Conservation (phyloP, 2,888 invertebrate genomes). For the Hypercompe scribonia region DNA sequence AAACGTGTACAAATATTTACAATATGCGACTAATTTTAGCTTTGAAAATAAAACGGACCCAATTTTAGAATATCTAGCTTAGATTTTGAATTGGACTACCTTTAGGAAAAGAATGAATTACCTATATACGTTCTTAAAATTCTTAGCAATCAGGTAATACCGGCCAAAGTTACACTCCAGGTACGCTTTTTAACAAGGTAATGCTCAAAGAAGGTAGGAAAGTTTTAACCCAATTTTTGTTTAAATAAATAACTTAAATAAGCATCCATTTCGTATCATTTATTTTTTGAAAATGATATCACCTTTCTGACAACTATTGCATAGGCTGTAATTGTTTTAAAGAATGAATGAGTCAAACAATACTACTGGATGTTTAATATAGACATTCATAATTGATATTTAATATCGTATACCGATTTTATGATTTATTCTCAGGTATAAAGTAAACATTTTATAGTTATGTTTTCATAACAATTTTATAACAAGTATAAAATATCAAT, state of each 20-base stretch:
- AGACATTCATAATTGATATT: constrained; percentile 4
- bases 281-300: background rate
- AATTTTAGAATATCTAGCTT: background rate
- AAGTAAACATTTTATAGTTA: constrained; percentile 21
- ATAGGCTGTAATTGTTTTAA: background rate
- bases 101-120: background rate
- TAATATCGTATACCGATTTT: constrained; percentile 32
- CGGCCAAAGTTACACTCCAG: too few relatives aligned
- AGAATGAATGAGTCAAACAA: background rate
- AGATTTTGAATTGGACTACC: too few relatives aligned
- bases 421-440: constrained; percentile 52
- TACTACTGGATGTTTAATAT: background rate
- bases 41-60: background rate
- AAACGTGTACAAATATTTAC: background rate
- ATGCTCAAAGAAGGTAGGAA: background rate
- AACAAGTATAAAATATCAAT: constrained; percentile 5
- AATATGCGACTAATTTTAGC: background rate
- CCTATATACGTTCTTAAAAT: background rate
- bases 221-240: too few relatives aligned
- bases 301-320: background rate
- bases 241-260: too few relatives aligned
- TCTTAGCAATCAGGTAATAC: background rate
- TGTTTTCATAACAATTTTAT: constrained; percentile 2
- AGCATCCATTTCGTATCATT: too few relatives aligned
- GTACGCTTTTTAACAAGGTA: background rate